Percentiles rank a stretch among this genome's conserved stretches.
These are phyloP conservation scores for Scomber scombrus DNA, from an alignment of 2,113 vertebrate species.

Conservation along the genomic window DNA sequence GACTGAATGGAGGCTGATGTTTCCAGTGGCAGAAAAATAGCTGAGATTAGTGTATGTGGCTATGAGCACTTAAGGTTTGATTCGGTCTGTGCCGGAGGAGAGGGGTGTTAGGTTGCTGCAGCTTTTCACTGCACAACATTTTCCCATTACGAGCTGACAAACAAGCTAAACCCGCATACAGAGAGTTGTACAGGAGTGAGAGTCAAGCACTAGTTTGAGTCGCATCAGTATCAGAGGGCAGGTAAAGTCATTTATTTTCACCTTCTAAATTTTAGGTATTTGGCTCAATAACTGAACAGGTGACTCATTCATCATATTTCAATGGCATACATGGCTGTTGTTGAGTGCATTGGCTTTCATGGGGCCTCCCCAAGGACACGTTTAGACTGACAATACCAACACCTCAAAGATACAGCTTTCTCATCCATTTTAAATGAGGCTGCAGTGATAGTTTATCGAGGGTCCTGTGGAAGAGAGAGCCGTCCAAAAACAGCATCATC, in stretches of 20 bases:
- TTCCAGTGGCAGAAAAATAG: constrained; percentile 55
- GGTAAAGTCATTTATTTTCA: constrained; percentile 19
- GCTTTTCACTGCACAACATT: constrained; percentile 29
- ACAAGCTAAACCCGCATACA: constrained; percentile 27
- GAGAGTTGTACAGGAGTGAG: constrained; percentile 10
- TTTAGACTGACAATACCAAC: constrained; percentile 22
- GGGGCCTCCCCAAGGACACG: constrained; percentile 24
- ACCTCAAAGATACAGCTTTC: not conserved
- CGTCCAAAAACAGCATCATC: not conserved
- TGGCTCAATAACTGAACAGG: constrained; percentile 36
- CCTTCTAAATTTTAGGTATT: constrained; percentile 12
- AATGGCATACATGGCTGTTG: not conserved
- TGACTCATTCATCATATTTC: constrained; percentile 32
- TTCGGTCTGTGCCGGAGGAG: constrained; percentile 41
- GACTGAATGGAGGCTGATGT: constrained; percentile 53
- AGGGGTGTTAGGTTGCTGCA: constrained; percentile 13
- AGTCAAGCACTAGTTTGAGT: constrained; percentile 39
- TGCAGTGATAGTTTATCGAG: not conserved
- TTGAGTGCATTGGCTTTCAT: constrained; percentile 5
- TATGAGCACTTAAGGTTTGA: constrained; percentile 43
- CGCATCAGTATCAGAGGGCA: constrained; percentile 30
- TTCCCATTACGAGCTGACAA: constrained; percentile 56
- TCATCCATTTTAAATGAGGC: constrained; percentile 44
- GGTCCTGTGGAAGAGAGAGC: not conserved
- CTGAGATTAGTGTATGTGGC: constrained; percentile 56